phyloP scores from a whole-genome alignment of 2,888 invertebrate genomes.

The Lasioglossum vierecki region DNA sequence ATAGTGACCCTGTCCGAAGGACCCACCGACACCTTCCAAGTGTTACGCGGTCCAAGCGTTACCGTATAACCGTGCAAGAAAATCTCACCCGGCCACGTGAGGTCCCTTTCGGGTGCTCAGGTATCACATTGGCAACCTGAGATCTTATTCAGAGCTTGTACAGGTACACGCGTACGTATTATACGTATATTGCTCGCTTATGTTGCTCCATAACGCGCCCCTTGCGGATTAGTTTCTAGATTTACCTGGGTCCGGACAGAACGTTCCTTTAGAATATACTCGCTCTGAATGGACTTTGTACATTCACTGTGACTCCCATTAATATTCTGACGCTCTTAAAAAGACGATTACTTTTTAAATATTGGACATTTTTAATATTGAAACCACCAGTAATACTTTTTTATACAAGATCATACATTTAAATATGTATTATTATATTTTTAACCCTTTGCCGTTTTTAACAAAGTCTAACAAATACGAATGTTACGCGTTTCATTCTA shows the following conservation, averaged over 20 bases:
- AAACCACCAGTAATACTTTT: background rate
- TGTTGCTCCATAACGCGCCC: slow-evolving; percentile 32
- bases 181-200: slow-evolving; percentile 32
- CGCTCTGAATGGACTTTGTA: background rate
- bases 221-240: slow-evolving; percentile 23
- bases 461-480: too few relatives aligned
- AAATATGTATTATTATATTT: background rate
- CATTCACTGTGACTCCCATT: background rate
- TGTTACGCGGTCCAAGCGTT: slow-evolving; percentile 75
- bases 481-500: too few relatives aligned
- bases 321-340: background rate
- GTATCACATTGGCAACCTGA: slow-evolving; percentile 76
- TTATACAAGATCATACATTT: background rate
- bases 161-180: slow-evolving; percentile 36
- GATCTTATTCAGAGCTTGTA: slow-evolving; percentile 73
- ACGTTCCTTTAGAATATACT: background rate
- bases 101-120: slow-evolving; percentile 76
- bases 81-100: slow-evolving; percentile 73
- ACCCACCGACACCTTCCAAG: slow-evolving; percentile 80
- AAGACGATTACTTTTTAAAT: too few relatives aligned
- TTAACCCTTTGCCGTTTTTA: background rate
- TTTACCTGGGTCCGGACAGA: slow-evolving; percentile 6
- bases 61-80: slow-evolving; percentile 72
- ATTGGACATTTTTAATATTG: too few relatives aligned
- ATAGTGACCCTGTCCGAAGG: slow-evolving; percentile 67